Percentiles rank a stretch among this genome's conserved stretches.
phyloP scores from a whole-genome alignment of 2,797 vertebrate species.

The Glyptemys insculpta region DNA sequence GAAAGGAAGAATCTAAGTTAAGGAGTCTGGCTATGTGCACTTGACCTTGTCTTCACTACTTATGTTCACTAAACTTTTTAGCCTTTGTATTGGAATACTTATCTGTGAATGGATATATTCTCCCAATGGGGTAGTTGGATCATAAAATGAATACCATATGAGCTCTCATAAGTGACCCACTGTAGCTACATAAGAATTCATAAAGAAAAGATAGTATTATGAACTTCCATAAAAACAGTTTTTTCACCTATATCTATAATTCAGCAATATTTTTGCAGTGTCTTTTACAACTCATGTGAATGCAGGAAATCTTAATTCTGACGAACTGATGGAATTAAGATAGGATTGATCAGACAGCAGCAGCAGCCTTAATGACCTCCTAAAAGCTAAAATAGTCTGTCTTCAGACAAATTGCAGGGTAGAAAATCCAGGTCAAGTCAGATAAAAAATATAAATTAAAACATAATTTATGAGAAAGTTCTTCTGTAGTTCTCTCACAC shows the following conservation, averaged over 20 bases:
- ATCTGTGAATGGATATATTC: background rate
- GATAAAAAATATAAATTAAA: background rate
- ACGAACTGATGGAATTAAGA: background rate
- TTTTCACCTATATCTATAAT: background rate
- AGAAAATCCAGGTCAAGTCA: background rate
- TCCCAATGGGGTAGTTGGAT: background rate
- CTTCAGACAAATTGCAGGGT: background rate
- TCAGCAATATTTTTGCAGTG: background rate
- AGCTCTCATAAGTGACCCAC: background rate
- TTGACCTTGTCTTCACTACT: background rate
- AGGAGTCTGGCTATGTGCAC: accelerated
- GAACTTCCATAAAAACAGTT: background rate
- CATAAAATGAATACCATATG: background rate
- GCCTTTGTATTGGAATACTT: accelerated
- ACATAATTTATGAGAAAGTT: background rate
- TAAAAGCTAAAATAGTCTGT: background rate
- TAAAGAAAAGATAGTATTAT: background rate
- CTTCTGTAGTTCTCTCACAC: background rate
- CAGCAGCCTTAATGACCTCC: background rate
- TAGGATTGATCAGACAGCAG: background rate
- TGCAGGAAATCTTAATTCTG: background rate
- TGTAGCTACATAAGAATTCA: background rate
- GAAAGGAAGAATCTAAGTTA: background rate
- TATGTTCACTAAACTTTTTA: background rate
- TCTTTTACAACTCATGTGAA: background rate